Conservation (phyloP, 1,140 invertebrate species). For the Himalopsyche phryganea region DNA sequence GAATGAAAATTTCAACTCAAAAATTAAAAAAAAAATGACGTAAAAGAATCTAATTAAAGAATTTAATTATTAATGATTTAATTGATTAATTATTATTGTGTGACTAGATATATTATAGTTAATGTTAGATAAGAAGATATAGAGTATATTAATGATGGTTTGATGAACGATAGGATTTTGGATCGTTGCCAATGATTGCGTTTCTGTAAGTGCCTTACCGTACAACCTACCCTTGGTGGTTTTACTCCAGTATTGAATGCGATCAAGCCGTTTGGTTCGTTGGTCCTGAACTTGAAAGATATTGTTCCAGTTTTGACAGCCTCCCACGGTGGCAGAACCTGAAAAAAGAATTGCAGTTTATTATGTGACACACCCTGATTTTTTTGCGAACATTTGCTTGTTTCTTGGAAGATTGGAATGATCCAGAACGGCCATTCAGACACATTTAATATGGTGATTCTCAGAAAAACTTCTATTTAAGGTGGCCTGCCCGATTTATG, state of each 20-base stretch:
- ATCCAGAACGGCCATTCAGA: too few species aligned
- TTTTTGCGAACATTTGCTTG: too few species aligned
- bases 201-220: constrained; percentile 51
- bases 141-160: neutral
- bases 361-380: too few species aligned
- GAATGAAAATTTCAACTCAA: too few species aligned
- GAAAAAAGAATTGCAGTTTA: constrained; percentile 37
- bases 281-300: constrained; percentile 91
- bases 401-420: too few species aligned
- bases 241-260: constrained; percentile 86
- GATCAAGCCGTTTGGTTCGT: constrained; percentile 89
- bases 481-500: too few species aligned
- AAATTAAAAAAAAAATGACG: too few species aligned
- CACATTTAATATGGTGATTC: too few species aligned
- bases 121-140: neutral
- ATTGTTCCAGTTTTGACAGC: constrained; percentile 81
- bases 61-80: too few species aligned
- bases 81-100: too few species aligned
- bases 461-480: too few species aligned
- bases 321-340: constrained; percentile 86
- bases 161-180: neutral
- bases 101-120: neutral
- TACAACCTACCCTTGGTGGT: constrained; percentile 65
- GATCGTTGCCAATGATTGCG: constrained; percentile 22
- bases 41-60: too few species aligned